Evolutionary conservation across 2,888 invertebrate genomes (phyloP).

Genomic region (Acheta domesticus): DNA sequence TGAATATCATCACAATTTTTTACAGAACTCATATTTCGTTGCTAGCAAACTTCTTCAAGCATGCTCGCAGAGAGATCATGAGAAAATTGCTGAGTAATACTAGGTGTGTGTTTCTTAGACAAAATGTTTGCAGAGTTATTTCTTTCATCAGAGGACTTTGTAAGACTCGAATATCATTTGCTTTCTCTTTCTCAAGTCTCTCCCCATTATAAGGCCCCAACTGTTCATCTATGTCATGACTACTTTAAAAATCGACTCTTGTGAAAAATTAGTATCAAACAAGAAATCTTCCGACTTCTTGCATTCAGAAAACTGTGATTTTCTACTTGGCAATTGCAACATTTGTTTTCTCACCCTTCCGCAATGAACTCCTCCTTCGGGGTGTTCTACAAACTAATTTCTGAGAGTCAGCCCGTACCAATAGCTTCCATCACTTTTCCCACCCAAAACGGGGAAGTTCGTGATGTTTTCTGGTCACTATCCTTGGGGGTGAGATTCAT

Average conservation of each 20-base stretch:
- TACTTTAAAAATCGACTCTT: not conserved
- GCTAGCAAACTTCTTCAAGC: conserved; percentile 31
- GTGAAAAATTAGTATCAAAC: not conserved
- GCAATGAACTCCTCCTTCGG: not conserved
- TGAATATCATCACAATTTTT: not conserved
- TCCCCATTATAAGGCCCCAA: not conserved
- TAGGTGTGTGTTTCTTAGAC: not conserved
- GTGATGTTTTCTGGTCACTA: not conserved
- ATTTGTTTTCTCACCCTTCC: not conserved
- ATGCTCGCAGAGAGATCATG: conserved; percentile 32
- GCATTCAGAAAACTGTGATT: not conserved
- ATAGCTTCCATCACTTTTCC: not conserved
- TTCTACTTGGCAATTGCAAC: not conserved
- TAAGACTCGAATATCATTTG: not conserved
- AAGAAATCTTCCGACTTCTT: not conserved
- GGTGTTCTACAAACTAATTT: not conserved
- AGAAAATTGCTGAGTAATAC: conserved; percentile 27
- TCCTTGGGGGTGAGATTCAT: not conserved
- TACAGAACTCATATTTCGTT: conserved; percentile 29
- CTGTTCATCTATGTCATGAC: not conserved
- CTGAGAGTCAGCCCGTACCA: not conserved
- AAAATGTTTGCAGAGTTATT: not conserved
- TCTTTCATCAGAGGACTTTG: no score
- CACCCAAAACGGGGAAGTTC: not conserved
- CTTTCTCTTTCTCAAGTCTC: not conserved